Percentiles rank a stretch among this genome's conserved stretches.
These are phyloP conservation scores for Hypotaenidia okinawae DNA, from an alignment of 2,797 vertebrate species.

Conservation along the genomic window DNA sequence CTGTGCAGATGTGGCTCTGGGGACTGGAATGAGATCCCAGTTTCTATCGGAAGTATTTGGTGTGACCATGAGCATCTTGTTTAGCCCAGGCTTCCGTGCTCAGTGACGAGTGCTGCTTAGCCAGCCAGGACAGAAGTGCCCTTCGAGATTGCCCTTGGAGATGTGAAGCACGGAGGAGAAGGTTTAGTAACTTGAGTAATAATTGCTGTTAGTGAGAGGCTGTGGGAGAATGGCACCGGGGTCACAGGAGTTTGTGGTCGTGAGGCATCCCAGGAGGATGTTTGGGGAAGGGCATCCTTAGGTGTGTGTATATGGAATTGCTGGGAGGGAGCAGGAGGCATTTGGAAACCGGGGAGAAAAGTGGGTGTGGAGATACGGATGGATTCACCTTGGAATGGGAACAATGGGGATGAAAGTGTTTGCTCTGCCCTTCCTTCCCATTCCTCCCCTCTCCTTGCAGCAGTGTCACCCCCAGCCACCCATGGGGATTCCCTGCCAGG, in stretches of 20 bases:
- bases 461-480: background rate
- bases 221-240: background rate
- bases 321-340: background rate
- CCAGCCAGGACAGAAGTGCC: background rate
- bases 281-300: background rate
- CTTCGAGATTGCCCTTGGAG: background rate
- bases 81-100: background rate
- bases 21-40: background rate
- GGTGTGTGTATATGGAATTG: background rate
- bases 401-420: background rate
- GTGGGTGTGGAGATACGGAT: background rate
- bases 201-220: slow-evolving; percentile 22
- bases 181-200: background rate
- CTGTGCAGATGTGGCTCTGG: background rate
- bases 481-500: background rate
- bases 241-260: background rate
- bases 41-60: background rate
- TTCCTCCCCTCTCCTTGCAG: background rate
- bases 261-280: background rate
- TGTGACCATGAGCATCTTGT: background rate
- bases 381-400: slow-evolving; percentile 4
- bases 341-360: background rate
- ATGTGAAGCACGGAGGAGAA: background rate
- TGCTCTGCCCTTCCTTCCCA: background rate
- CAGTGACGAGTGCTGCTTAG: background rate